Evolutionary conservation across 2,113 vertebrate genomes (phyloP), one percentile per base, ranked within the genome.

Genomic region (Calonectris borealis): DNA sequence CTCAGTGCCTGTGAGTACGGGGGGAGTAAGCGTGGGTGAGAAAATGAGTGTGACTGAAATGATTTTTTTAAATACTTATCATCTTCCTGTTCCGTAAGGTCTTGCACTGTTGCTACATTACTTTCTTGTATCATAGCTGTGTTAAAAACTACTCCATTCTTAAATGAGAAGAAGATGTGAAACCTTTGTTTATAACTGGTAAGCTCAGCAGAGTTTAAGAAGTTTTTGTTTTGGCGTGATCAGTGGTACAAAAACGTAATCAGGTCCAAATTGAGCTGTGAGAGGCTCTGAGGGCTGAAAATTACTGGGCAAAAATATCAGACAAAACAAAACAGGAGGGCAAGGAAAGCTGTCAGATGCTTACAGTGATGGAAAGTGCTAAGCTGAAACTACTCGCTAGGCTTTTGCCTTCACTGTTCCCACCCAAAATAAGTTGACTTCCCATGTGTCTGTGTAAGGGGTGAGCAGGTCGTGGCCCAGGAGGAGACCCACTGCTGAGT

Each of bases 11-110:
- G 52, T 64, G 61, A 75, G 61, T 75, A 57, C 0, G 0, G 31
- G 54, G 32, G 7, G 10, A 80, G 25, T 38, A 29, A 84, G n/a
- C 0, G 0, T 15, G 40, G n/a, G 25, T 58, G 18, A 60, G 64
- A 73, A 69, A 93, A 71, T 42, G 26, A 26, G n/a, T 7, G 26
- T 3, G 1, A 75, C 57, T 15, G 5, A 77, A 92, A 70, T 0
- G 0, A 5, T 65, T 85, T 65, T 91, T 65, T 22, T 8, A 76
- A 91, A 72, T 0, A 0, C 2, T 0, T 31, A 49, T 44, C 0
- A 6, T 65, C 34, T 85, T 93, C 34, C 84, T 91, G 38, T 61
- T 91, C 62, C 1, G 0, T 76, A 51, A 69, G 40, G 42, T 69
- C 55, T 84, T 72, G 49, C 1, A 0, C 31, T 89, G 21, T 69